phyloP scores from a whole-genome alignment of 1,140 invertebrate genomes.

The Atta cephalotes region DNA sequence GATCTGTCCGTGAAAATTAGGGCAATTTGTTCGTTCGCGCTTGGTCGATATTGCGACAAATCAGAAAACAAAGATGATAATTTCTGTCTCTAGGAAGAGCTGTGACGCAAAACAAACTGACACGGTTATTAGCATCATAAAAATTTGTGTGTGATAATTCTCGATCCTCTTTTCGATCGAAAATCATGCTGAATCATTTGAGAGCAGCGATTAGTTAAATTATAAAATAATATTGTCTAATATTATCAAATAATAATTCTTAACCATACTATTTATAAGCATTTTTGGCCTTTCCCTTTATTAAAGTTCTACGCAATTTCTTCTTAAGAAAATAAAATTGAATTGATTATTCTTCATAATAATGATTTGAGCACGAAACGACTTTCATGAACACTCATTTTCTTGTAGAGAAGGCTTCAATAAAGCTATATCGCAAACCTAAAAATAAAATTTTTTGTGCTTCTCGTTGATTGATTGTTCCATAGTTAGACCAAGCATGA shows the following conservation, averaged over 20 bases:
- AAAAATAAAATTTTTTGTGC: neutral
- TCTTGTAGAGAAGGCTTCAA: neutral
- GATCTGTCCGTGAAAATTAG: constrained; percentile 6
- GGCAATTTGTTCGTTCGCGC: constrained; percentile 22
- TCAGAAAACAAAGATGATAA: constrained; percentile 57
- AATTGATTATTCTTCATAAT: neutral
- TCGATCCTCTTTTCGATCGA: neutral
- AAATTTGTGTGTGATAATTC: neutral
- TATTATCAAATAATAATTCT: constrained; percentile 2
- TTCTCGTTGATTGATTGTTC: constrained; percentile 16
- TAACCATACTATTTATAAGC: neutral
- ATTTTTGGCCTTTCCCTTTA: neutral
- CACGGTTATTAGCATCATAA: constrained; percentile 21
- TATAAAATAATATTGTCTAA: neutral
- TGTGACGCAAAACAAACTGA: neutral
- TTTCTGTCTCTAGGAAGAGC: neutral
- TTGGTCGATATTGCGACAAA: constrained; percentile 33
- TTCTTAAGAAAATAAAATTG: neutral
- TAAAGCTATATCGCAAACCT: neutral
- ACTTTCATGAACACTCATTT: neutral
- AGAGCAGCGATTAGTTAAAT: neutral
- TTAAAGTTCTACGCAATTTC: neutral
- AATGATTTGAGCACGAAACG: neutral
- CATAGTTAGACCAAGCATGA: neutral
- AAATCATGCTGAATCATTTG: neutral